These are phyloP conservation scores for Aleadryas rufinucha DNA, from an alignment of 2,113 vertebrate species.

Conservation along the genomic window DNA sequence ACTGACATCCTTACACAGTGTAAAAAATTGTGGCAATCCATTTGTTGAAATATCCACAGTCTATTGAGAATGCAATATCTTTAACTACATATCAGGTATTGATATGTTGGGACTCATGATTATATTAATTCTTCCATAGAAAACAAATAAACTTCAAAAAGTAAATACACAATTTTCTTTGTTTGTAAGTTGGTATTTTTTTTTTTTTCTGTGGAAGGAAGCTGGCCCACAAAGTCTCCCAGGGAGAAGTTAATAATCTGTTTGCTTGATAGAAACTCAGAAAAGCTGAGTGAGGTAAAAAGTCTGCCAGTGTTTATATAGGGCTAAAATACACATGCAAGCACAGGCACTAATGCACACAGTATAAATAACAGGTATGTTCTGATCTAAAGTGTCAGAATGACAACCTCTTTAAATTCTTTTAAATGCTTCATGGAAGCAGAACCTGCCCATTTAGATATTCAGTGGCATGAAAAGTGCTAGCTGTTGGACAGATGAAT, in stretches of 20 bases:
- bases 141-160: neutral
- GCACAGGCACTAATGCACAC: neutral
- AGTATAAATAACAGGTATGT: neutral
- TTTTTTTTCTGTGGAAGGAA: neutral
- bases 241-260: neutral
- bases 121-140: neutral
- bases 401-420: conserved; percentile 27
- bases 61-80: fast-evolving
- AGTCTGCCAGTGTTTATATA: neutral
- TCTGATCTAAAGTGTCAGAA: conserved; percentile 27
- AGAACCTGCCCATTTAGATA: conserved; percentile 36
- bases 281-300: neutral
- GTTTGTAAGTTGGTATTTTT: neutral
- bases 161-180: neutral
- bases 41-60: neutral
- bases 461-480: conserved; percentile 45
- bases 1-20: neutral
- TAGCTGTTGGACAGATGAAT: conserved; percentile 17
- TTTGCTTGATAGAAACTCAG: neutral
- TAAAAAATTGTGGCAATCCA: neutral
- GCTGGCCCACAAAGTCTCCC: neutral
- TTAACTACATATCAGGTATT: neutral
- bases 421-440: conserved; percentile 13
- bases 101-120: neutral
- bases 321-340: neutral